Percentiles rank a stretch among this genome's conserved stretches.
These are phyloP conservation scores for Glyphotaelius pellucidus DNA, from an alignment of 2,888 invertebrate species.

Conservation along the genomic window DNA sequence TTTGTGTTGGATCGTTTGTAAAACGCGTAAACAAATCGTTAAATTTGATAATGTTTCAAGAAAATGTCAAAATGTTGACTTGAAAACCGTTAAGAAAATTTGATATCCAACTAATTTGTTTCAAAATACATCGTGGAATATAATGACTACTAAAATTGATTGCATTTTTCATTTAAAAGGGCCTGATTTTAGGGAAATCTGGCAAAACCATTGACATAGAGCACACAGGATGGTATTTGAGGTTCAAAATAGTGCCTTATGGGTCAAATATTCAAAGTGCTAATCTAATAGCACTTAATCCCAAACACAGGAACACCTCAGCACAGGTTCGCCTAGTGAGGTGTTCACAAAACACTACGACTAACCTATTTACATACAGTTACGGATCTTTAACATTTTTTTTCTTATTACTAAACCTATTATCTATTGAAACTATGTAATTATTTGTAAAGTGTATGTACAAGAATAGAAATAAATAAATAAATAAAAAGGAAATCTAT, in stretches of 20 bases:
- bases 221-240: background rate
- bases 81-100: background rate
- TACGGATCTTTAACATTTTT: no score
- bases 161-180: slow-evolving; percentile 2
- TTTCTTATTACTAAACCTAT: no score
- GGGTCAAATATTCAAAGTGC: background rate
- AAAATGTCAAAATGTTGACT: background rate
- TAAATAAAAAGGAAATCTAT: no score
- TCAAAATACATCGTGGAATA: background rate
- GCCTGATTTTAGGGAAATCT: slow-evolving; percentile 3
- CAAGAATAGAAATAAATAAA: no score
- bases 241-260: background rate
- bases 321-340: no score
- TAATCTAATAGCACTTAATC: no score
- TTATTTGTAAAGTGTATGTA: no score
- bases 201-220: background rate
- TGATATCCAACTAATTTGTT: background rate
- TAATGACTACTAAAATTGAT: slow-evolving; percentile 18
- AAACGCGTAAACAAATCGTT: background rate
- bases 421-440: no score
- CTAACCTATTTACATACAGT: no score
- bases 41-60: background rate
- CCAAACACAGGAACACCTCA: no score
- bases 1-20: background rate
- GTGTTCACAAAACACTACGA: no score